Conservation (phyloP, 2,888 invertebrate species). For the Troides oblongomaculatus region DNA sequence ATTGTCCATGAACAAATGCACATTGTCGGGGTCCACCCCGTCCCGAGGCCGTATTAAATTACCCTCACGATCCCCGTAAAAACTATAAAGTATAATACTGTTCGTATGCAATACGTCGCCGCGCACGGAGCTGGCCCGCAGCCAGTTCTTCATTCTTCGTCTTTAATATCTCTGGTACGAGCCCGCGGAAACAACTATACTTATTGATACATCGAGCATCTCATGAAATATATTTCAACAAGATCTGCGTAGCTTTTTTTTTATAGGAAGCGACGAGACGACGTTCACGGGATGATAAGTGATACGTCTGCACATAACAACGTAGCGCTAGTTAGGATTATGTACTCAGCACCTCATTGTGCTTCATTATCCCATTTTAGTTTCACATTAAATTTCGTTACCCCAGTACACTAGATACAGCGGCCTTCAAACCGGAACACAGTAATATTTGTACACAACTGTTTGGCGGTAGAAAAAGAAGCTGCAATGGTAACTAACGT, state of each 20-base stretch:
- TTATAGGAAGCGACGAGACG: too few relatives aligned
- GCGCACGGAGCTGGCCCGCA: constrained; percentile 49
- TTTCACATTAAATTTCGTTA: too few relatives aligned
- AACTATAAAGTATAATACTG: constrained; percentile 58
- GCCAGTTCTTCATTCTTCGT: constrained; percentile 58
- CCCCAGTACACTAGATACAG: too few relatives aligned
- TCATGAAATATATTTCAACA: not conserved
- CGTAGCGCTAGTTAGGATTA: too few relatives aligned
- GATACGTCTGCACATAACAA: too few relatives aligned
- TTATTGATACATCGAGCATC: constrained; percentile 46
- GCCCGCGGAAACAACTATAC: constrained; percentile 47
- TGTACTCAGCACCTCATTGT: too few relatives aligned
- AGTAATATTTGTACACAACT: too few relatives aligned
- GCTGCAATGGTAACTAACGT: too few relatives aligned
- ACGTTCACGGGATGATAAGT: too few relatives aligned
- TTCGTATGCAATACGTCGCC: constrained; percentile 58
- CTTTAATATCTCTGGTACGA: constrained; percentile 47
- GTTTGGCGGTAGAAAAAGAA: too few relatives aligned
- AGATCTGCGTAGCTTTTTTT: not conserved
- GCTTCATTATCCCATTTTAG: too few relatives aligned
- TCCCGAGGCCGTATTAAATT: constrained; percentile 54
- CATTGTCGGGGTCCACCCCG: constrained; percentile 35
- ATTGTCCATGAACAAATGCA: constrained; percentile 32
- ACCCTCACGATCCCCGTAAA: constrained; percentile 50
- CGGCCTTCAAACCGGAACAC: too few relatives aligned